Evolutionary conservation across 2,113 vertebrate genomes (phyloP), one percentile per base, ranked within the genome.

Genomic region (Saguinus imperator): DNA sequence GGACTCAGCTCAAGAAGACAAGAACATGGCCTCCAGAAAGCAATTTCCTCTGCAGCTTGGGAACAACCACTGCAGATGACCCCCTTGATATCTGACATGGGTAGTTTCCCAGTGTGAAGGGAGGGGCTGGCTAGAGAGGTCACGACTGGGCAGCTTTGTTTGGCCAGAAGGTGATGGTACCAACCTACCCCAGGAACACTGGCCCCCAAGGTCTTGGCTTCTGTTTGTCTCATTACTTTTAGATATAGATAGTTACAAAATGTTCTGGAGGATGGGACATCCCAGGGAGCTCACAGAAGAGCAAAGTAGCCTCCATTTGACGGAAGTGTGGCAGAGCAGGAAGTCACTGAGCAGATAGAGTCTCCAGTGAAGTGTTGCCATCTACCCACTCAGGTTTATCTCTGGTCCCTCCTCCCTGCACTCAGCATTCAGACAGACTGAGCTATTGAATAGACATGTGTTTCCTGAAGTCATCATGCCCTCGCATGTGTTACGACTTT

Each of bases 401-500:
- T 83, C 9, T 17, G 29, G 8, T 75, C 72, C 5, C 23, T 58
- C 48, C 27, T 52, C 16, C 43, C n/a, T 75, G 64, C 16, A 25
- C 66, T 79, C 18, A 52, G 6, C 45, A 52, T 64, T 32, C 4
- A 52, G 40, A 20, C 27, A 79, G 18, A 17, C 8, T 1, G 5
- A 64, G 32, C 45, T 52, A 66, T 20, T 55, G 55, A 76, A 21
- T 21, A 5, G 64, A 16, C 14, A 35, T 13, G 8, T 21, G 11
- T 21, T 48, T 83, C 52, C 27, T 52, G 23, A 64, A 75, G 85
- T 64, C 86, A 40, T 75, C 4, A 4, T 43, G 66, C 45, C 45
- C 6, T 75, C 9, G 27, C 5, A 21, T 0, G 0, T n/a, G 27
- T 70, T 52, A 48, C 1, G 50, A 21, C n/a, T 77, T 58, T 55